Percentiles rank a stretch among this genome's conserved stretches.
Conservation (phyloP, 1,140 invertebrate genomes). For the Pseudoatta argentina region DNA sequence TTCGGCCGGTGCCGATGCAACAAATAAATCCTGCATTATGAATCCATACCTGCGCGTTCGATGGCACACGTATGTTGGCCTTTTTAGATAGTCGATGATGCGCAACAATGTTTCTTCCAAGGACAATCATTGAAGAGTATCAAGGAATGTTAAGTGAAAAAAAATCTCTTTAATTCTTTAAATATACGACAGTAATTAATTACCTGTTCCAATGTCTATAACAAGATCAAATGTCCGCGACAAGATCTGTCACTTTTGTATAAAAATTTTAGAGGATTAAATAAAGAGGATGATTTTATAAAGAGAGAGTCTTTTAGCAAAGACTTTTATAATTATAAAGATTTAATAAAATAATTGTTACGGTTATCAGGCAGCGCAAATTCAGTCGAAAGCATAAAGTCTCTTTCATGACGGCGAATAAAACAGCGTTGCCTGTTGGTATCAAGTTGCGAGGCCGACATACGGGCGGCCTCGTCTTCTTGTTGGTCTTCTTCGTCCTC, state of each 20-base stretch:
- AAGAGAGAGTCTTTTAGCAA: not conserved
- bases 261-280: not conserved
- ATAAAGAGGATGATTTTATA: not conserved
- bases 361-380: conserved; percentile 9
- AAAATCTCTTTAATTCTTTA: not conserved
- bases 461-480: conserved; percentile 71
- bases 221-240: not conserved
- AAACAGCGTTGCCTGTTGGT: conserved; percentile 68
- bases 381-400: conserved; percentile 12
- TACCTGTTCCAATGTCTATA: not conserved
- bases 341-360: conserved; percentile 29
- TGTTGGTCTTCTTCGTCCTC: conserved; percentile 62
- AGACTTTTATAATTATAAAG: conserved; percentile 7
- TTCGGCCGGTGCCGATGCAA: conserved; percentile 60
- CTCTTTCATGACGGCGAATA: conserved; percentile 52
- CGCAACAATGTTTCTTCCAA: conserved; percentile 38
- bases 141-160: not conserved
- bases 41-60: conserved; percentile 41
- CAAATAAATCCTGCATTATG: conserved; percentile 62
- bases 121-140: not conserved
- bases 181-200: not conserved
- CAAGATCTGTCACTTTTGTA: not conserved
- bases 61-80: conserved; percentile 8
- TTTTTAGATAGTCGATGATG: conserved; percentile 28
- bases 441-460: conserved; percentile 76